phyloP scores from a whole-genome alignment of 2,113 vertebrate species.

The Myotis yumanensis region DNA sequence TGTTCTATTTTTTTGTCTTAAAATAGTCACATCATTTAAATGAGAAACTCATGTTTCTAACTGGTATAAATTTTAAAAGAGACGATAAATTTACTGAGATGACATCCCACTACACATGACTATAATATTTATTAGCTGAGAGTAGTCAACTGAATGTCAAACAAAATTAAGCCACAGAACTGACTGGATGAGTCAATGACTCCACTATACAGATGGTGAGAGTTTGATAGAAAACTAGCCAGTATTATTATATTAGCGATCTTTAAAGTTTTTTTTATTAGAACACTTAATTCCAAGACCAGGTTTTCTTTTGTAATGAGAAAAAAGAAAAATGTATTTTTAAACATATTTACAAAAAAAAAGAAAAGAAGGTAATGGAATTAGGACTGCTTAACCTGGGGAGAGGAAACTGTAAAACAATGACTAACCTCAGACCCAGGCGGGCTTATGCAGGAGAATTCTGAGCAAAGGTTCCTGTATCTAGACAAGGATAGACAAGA shows the following conservation, averaged over 20 bases:
- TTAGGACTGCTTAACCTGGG: not conserved
- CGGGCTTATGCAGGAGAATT: not conserved
- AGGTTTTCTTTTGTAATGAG: not conserved
- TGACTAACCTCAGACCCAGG: not conserved
- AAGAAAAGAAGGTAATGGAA: not conserved
- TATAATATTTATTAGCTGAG: not conserved
- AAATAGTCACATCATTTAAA: conserved; percentile 3
- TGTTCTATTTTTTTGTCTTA: not conserved
- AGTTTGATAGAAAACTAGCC: not conserved
- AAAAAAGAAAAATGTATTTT: not conserved
- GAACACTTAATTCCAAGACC: not conserved
- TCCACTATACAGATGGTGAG: not conserved
- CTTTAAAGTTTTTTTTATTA: not conserved
- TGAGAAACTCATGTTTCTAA: not conserved
- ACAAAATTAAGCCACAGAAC: conserved; percentile 7
- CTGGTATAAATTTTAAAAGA: conserved; percentile 29
- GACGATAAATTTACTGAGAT: conserved; percentile 10
- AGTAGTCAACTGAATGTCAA: conserved; percentile 19
- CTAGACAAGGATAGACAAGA: not conserved
- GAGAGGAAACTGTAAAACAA: not conserved
- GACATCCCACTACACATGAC: not conserved
- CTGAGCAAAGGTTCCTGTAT: not conserved
- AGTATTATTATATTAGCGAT: not conserved
- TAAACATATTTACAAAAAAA: not conserved
- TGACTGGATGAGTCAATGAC: not conserved